Evolutionary conservation across 2,797 vertebrate species (phyloP).

Genomic region (Sebastes steindachneri): DNA sequence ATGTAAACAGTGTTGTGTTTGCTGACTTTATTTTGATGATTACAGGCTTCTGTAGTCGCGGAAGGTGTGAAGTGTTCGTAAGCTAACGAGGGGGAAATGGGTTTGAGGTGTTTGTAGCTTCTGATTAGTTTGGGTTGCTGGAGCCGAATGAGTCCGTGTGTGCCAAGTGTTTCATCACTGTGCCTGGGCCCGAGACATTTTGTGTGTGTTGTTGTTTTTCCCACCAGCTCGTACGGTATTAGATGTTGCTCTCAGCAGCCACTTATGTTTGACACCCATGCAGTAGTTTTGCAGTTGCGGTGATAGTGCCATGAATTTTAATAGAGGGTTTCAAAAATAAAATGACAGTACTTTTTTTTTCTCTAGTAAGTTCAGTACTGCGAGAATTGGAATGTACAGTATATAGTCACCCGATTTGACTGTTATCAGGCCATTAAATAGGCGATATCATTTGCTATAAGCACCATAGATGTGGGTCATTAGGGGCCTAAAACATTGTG

Average conservation of each 20-base stretch:
- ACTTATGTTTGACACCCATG: background rate
- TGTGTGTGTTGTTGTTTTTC: background rate
- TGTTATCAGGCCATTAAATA: no score
- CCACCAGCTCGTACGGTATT: background rate
- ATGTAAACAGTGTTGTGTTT: conserved; percentile 52
- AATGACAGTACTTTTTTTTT: background rate
- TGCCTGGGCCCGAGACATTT: background rate
- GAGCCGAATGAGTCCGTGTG: conserved; percentile 9
- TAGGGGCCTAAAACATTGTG: no score
- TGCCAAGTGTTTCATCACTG: conserved; percentile 5
- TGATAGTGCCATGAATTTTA: conserved; percentile 1
- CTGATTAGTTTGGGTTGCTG: conserved; percentile 24
- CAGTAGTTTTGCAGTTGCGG: background rate
- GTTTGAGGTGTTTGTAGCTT: conserved; percentile 9
- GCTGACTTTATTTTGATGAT: conserved; percentile 31
- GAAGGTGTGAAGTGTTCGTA: conserved; percentile 30
- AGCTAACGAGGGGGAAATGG: conserved; percentile 15
- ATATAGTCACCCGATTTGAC: no score
- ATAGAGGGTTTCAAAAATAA: conserved; percentile 2
- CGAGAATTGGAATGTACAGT: background rate
- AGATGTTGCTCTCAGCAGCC: conserved; percentile 4
- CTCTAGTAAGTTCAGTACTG: background rate
- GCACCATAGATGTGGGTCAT: no score
- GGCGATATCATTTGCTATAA: no score
- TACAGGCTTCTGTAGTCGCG: conserved; percentile 6